phyloP scores from a whole-genome alignment of 1,140 invertebrate genomes.

The Eupristina koningsbergeri region DNA sequence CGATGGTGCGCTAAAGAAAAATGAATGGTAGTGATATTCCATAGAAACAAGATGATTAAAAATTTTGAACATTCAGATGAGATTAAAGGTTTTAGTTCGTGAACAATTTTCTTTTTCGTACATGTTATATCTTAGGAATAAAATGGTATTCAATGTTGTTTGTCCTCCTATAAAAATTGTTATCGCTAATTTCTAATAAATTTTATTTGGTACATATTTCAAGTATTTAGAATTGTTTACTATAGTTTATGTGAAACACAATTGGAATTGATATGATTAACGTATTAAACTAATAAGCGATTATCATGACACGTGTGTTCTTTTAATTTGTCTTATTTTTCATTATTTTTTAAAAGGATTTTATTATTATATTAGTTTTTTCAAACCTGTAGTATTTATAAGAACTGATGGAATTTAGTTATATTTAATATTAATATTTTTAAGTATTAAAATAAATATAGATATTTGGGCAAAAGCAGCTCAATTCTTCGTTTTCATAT shows the following conservation, averaged over 20 bases:
- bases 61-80: not conserved
- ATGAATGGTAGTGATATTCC: constrained; percentile 13
- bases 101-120: too few species aligned
- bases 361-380: too few species aligned
- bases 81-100: constrained; percentile 32
- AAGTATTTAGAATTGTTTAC: not conserved
- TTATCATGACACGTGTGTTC: constrained; percentile 56
- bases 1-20: constrained; percentile 23
- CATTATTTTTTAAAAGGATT: too few species aligned
- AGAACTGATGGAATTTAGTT: too few species aligned
- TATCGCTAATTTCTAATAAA: too few species aligned
- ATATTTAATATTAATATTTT: too few species aligned
- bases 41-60: not conserved
- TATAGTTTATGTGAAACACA: constrained; percentile 55
- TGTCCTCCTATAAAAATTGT: not conserved
- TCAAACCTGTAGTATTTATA: too few species aligned
- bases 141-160: not conserved
- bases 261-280: constrained; percentile 63
- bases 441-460: too few species aligned
- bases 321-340: constrained; percentile 59
- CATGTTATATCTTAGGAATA: too few species aligned
- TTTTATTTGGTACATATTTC: not conserved
- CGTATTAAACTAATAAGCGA: constrained; percentile 59
- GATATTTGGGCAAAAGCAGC: too few species aligned
- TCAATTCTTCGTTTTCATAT: too few species aligned